Percentiles rank a stretch among this genome's conserved stretches.
Evolutionary conservation across 2,113 vertebrate species (phyloP).

Genomic region (Motacilla alba): DNA sequence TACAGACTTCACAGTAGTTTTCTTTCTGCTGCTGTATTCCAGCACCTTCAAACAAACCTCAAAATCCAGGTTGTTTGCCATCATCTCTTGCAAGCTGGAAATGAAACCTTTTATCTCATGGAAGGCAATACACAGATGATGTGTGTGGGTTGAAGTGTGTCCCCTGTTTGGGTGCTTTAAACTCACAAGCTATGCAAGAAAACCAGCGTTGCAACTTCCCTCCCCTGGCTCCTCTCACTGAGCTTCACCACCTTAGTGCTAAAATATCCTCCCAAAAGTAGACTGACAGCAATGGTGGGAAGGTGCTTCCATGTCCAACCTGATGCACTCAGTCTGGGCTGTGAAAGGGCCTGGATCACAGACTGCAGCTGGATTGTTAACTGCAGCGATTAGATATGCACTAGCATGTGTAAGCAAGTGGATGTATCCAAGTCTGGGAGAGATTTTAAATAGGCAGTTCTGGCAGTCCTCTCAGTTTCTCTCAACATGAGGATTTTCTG

Average conservation of each 20-base stretch:
- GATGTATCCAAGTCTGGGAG: background rate
- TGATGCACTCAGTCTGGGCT: background rate
- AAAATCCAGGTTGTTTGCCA: background rate
- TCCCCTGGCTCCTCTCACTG: background rate
- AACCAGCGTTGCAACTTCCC: background rate
- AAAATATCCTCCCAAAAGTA: background rate
- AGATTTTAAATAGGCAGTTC: background rate
- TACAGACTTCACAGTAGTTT: background rate
- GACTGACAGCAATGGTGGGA: background rate
- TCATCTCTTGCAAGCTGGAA: background rate
- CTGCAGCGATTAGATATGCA: background rate
- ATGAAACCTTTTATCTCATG: background rate
- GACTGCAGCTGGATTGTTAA: background rate
- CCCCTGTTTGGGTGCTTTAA: background rate
- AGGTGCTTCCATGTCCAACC: background rate
- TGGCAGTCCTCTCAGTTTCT: background rate
- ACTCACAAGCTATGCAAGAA: background rate
- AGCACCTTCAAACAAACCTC: background rate
- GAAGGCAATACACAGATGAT: background rate
- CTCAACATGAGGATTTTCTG: slow-evolving; percentile 5
- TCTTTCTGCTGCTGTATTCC: background rate
- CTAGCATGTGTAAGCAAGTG: background rate
- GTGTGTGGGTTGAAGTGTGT: background rate
- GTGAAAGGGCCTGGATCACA: background rate
- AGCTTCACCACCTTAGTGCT: background rate